Evolutionary conservation across 2,113 vertebrate species (phyloP), one percentile per base, ranked within the genome.

Genomic region (Halcyon malimbica): DNA sequence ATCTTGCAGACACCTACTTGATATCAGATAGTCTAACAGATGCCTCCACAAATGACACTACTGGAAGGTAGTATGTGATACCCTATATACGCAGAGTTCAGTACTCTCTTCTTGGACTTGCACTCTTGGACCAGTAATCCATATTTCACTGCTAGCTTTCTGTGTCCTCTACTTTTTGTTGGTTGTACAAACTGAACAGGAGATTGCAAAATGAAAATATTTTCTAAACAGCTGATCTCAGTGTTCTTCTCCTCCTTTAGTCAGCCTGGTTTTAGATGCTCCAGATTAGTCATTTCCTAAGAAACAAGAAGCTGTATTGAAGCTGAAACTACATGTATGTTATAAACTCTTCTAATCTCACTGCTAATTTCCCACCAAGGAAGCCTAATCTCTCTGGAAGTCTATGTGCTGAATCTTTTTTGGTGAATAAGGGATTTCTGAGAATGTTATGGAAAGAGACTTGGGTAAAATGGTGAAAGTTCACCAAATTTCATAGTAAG

Each of bases 271-370:
- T 81, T 92, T 74, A 70, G 37, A 11, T n/a, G 21, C 20, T 35
- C 81, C 1, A 0, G 41, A 8, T 46, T 53, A 37, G 14, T 29
- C 0, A 64, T 35, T 77, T 92, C 4, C 11, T 21, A 46, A 63
- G 50, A 77, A 87, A 78, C 16, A 67, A 86, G 9, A 10, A 87
- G 23, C 15, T 2, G 0, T 69, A 70, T 33, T 89, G 53, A 59
- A 63, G 59, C 8, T 42, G 69, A 85, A 90, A 73, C 15, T 12
- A 60, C 3, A 4, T 67, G 19, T 46, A 31, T 44, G 5, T 60
- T 86, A 16, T 13, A 83, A 89, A 83, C 8, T 7, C 2, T 69
- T 92, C 28, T 79, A 78, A 42, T 67, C 26, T 19, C 15, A 46
- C 48, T 21, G 5, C 10, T 78, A 10, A 35, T 42, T 87, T 87